These are phyloP conservation scores for Tangachromis dhanisi DNA, from an alignment of 2,113 vertebrate species.

Conservation along the genomic window DNA sequence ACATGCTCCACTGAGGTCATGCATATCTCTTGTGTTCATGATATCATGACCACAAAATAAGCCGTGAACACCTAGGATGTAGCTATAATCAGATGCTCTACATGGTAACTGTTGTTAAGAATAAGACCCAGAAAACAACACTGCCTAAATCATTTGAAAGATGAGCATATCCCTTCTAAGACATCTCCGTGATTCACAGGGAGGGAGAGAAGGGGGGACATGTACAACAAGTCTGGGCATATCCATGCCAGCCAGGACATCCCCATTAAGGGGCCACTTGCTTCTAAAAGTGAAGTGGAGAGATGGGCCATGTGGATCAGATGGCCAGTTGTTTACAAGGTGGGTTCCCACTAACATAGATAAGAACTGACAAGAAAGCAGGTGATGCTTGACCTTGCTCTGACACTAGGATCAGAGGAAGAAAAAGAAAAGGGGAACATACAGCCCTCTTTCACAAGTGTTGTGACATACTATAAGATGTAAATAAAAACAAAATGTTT, in stretches of 20 bases:
- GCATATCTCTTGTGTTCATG: not conserved
- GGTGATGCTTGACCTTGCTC: not conserved
- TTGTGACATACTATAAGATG: not conserved
- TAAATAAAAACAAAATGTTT: not conserved
- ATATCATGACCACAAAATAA: slow-evolving; percentile 34
- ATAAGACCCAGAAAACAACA: slow-evolving; percentile 30
- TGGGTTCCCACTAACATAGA: slow-evolving; percentile 27
- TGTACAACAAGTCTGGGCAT: slow-evolving; percentile 52
- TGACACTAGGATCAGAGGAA: not conserved
- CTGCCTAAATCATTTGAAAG: slow-evolving; percentile 33
- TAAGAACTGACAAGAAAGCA: not conserved
- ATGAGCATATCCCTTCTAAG: slow-evolving; percentile 36
- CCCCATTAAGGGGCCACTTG: slow-evolving; percentile 47
- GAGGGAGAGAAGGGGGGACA: not conserved
- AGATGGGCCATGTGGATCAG: slow-evolving; percentile 32
- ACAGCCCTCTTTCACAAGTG: not conserved
- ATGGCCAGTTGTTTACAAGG: slow-evolving; percentile 52
- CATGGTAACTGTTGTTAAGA: slow-evolving; percentile 51
- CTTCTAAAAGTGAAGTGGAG: slow-evolving; percentile 63
- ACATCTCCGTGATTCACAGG: slow-evolving; percentile 30
- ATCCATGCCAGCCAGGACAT: slow-evolving; percentile 34
- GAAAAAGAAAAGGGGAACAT: not conserved
- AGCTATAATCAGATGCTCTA: slow-evolving; percentile 49
- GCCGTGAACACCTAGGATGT: not conserved
- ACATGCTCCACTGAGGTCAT: slow-evolving; percentile 25